These are phyloP conservation scores for Chaenogobius annularis DNA, from an alignment of 2,113 vertebrate species.

Conservation along the genomic window DNA sequence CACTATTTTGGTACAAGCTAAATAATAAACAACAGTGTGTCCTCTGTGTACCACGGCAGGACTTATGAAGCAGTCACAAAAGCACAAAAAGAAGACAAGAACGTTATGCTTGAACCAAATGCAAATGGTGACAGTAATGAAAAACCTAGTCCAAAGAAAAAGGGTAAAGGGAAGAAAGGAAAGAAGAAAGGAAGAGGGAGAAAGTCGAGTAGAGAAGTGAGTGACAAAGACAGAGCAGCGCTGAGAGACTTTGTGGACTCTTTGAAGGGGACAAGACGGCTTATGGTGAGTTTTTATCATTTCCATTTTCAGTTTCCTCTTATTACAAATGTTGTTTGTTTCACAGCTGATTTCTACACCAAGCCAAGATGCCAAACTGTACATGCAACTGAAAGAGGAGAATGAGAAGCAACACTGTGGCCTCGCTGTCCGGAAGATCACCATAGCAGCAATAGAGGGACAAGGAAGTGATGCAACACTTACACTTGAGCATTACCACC, in stretches of 20 bases:
- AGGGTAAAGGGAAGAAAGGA: slow-evolving; percentile 75
- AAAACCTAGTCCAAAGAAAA: slow-evolving; percentile 64
- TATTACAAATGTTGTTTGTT: slow-evolving; percentile 8
- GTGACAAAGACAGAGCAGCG: slow-evolving; percentile 61
- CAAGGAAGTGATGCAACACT: slow-evolving; percentile 55
- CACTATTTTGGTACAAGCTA: background rate
- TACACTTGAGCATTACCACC: slow-evolving; percentile 70
- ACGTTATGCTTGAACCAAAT: slow-evolving; percentile 26
- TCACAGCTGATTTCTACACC: slow-evolving; percentile 75
- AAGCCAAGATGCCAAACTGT: slow-evolving; percentile 63
- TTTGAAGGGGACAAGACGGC: slow-evolving; percentile 68
- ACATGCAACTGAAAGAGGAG: slow-evolving; percentile 71
- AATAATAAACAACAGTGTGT: slow-evolving; percentile 21
- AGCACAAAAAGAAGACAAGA: slow-evolving; percentile 16
- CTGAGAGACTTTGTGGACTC: slow-evolving; percentile 68
- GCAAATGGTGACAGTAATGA: slow-evolving; percentile 27
- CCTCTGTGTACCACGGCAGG: slow-evolving; percentile 23
- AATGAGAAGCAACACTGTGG: slow-evolving; percentile 68
- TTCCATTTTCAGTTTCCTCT: background rate
- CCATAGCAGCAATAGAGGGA: slow-evolving; percentile 68
- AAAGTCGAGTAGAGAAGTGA: slow-evolving; percentile 66
- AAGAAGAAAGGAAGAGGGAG: slow-evolving; percentile 73
- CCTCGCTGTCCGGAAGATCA: slow-evolving; percentile 73
- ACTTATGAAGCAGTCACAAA: slow-evolving; percentile 33
- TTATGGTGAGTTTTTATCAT: slow-evolving; percentile 72